These are phyloP conservation scores for Agriotes lineatus DNA, from an alignment of 2,888 invertebrate genomes.

Conservation along the genomic window DNA sequence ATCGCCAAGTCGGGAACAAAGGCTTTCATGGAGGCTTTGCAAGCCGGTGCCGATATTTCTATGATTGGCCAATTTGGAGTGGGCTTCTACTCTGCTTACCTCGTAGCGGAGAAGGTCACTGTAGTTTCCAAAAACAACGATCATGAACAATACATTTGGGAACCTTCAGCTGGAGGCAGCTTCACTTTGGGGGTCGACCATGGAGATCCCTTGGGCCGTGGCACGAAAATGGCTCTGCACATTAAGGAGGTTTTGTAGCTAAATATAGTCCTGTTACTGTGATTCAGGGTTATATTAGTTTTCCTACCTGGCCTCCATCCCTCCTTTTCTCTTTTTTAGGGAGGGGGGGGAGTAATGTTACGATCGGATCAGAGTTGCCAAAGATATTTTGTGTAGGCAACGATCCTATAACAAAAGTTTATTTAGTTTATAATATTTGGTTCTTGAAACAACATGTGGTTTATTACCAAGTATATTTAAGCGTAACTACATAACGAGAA, in stretches of 20 bases:
- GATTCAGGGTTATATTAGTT: no score
- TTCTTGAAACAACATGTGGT: no score
- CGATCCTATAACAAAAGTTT: no score
- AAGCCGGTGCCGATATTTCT: constrained; percentile 98
- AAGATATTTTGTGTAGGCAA: no score
- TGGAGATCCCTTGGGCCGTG: constrained; percentile 84
- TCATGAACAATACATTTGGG: constrained; percentile 98
- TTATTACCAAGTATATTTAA: no score
- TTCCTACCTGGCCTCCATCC: no score
- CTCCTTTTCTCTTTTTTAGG: no score
- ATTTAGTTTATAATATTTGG: no score
- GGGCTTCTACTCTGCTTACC: constrained; percentile 98
- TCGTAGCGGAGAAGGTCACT: constrained; percentile 94
- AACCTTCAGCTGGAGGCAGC: constrained; percentile 97
- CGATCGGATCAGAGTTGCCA: no score
- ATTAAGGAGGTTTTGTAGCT: constrained; percentile 98
- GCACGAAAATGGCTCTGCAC: constrained; percentile 93
- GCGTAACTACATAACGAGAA: no score
- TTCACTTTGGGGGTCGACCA: constrained; percentile 89
- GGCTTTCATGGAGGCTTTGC: constrained; percentile 99
- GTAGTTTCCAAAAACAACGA: constrained; percentile 97
- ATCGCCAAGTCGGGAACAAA: constrained; percentile 99
- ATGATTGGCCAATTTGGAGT: constrained; percentile 99
- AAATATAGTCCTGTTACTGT: no score
- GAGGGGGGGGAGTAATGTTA: no score